Base-by-base conservation (phyloP, 2,797 vertebrate genomes). In the Rousettus madagascariensis region DNA sequence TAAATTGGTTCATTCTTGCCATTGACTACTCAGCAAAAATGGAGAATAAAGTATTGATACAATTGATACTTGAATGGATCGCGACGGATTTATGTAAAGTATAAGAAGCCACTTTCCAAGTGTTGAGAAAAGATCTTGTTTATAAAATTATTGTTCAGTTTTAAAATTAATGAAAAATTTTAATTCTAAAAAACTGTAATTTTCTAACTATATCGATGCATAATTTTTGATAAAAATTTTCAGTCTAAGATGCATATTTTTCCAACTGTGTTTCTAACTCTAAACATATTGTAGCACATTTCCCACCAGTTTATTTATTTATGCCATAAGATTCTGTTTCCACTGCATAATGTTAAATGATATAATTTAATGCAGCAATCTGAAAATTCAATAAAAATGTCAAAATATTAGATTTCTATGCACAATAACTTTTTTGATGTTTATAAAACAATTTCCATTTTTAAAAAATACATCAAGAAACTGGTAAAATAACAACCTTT, bases 351-450 rank as follows among this genome's bases (percentile, higher is more conserved):
- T 24, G 63, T 69, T 83, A 77, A 49, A 49, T 57, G 78, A 30
- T 49, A 91, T 57, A 95, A 86, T 20, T 84, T 94, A 80, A 72
- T 12, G 71, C 6, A 96, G 10, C 28, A 79, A 72, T 95, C 77
- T 97, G 78, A 83, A 98, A 97, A 92, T 24, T 55, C 49, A 84
- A 57, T 72, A 94, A 95, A 95, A 78, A 26, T 26, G 28, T 82
- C 13, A 57, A 86, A 78, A 95, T 96, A 53, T 71, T 96, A 53
- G 88, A 95, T 96, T 94, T 0, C 3, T 80, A 26, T 36, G 43
- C n/a, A 71, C 0, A 1, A 43, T 55, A 92, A 71, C 22, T 95
- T 43, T 86, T 86, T 69, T 7, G 79, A 1, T 78, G 1, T 30
- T 95, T 97, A 53, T 5, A 84, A 59, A 57, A 66, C 59, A 53